Evolutionary conservation across 2,888 invertebrate species (phyloP).

Genomic region (Acrocyrtus sp.): DNA sequence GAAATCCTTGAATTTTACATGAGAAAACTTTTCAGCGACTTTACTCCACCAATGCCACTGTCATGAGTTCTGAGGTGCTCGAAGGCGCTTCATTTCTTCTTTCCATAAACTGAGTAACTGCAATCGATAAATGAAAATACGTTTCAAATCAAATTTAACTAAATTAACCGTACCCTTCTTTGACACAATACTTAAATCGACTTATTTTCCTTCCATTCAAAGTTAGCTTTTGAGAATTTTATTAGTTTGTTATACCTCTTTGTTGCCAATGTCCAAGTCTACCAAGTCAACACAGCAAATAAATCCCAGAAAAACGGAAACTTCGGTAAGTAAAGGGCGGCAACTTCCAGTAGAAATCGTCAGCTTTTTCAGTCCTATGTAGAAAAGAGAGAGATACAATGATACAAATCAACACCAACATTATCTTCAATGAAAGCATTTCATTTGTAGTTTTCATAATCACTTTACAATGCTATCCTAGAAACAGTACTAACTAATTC

Average conservation of each 20-base stretch:
- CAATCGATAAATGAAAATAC: not conserved
- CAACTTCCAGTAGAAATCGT: slow-evolving; percentile 21
- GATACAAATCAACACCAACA: not conserved
- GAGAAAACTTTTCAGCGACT: slow-evolving; percentile 10
- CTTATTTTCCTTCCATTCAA: not conserved
- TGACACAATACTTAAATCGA: too few species aligned
- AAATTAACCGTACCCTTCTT: too few species aligned
- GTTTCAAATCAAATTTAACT: not conserved
- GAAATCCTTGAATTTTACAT: slow-evolving; percentile 42
- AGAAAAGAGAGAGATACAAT: not conserved
- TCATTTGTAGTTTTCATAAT: not conserved
- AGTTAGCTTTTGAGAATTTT: not conserved
- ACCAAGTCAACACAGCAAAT: slow-evolving; percentile 38
- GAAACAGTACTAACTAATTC: not conserved
- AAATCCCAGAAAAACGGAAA: slow-evolving; percentile 41
- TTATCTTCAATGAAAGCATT: not conserved
- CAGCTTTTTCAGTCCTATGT: slow-evolving; percentile 22
- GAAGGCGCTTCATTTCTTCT: slow-evolving; percentile 27
- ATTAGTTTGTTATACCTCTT: slow-evolving; percentile 5
- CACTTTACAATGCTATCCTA: not conserved
- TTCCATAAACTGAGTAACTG: slow-evolving; percentile 35
- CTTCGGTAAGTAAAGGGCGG: slow-evolving; percentile 30
- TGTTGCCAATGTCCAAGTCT: slow-evolving; percentile 18
- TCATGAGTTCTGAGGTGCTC: slow-evolving; percentile 17
- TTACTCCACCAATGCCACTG: slow-evolving; percentile 34